Evolutionary conservation across 2,888 invertebrate genomes (phyloP), one percentile per base, ranked within the genome.

Genomic region (Cyaniris semiargus): DNA sequence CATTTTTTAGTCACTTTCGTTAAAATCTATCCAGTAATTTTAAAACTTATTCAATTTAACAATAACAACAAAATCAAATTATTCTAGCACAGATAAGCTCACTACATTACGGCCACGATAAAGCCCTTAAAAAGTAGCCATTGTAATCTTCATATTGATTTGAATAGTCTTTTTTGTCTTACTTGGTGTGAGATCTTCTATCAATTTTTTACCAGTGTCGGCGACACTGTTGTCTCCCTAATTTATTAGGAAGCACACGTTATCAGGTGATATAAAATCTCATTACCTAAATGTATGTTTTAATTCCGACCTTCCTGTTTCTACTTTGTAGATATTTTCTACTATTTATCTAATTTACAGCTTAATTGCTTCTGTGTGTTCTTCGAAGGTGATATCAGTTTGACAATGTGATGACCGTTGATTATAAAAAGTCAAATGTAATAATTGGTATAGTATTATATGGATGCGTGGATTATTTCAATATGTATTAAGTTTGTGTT

Each of bases 231-330:
- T 53, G 10, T 72, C 21, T 53, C 3, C 53, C 31, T 48, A 8
- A 74, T 48, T 74, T 74, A 74, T 48, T 48, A 53, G 74, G 74
- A 74, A 53, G 21, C 48, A 23, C 27, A 23, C 74, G 27, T 53
- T 74, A 74, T 74, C 74, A 74, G 18, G 53, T 74, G 21, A 44
- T 72, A 44, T 15, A 48, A 53, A 74, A 74, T 74, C 48, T 53
- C 74, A 74, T 74, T 53, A 48, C 74, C 21, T 23, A 23, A 74
- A 48, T 74, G 74, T 74, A 74, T 74, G 21, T 48, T 74, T 74
- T 27, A 53, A 74, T 38, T 44, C 44, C 38, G 44, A 38, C 44
- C 21, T 15, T 72, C 10, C 44, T 72, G 13, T 72, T 38, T 72
- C 44, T 72, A 38, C 23, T 38, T 72, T 44, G 38, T 38, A 72